Percentiles rank a stretch among this genome's conserved stretches.
Evolutionary conservation across 2,113 vertebrate genomes (phyloP).

Genomic region (Peromyscus maniculatus): DNA sequence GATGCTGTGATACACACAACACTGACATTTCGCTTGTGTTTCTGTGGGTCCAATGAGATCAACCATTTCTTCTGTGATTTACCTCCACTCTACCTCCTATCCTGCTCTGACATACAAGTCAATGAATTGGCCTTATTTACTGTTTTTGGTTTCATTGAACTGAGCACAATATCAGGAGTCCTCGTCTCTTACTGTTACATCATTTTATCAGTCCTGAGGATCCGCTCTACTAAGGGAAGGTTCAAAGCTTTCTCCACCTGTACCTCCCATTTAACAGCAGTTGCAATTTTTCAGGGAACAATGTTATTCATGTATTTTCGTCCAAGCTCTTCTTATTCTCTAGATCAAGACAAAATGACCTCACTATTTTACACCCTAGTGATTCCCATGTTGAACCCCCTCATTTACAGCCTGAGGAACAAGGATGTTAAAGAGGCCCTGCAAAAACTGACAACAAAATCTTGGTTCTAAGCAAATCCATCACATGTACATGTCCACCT

Average conservation of each 20-base stretch:
- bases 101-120: slow-evolving; percentile 52
- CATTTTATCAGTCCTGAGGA: slow-evolving; percentile 59
- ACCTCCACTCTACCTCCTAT: slow-evolving; percentile 41
- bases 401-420: not conserved
- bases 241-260: slow-evolving; percentile 74
- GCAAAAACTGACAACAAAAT: not conserved
- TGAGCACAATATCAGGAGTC: slow-evolving; percentile 54
- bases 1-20: slow-evolving; percentile 35
- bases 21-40: slow-evolving; percentile 29
- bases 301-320: slow-evolving; percentile 11
- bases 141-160: slow-evolving; percentile 21
- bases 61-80: slow-evolving; percentile 80
- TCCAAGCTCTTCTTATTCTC: not conserved
- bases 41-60: slow-evolving; percentile 65
- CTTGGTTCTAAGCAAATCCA: not conserved
- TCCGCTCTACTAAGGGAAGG: slow-evolving; percentile 18
- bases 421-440: not conserved
- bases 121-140: slow-evolving; percentile 47
- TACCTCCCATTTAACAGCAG: not conserved
- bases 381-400: not conserved
- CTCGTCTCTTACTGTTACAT: slow-evolving; percentile 72
- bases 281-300: slow-evolving; percentile 6
- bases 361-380: slow-evolving; percentile 54
- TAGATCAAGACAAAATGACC: slow-evolving; percentile 27
- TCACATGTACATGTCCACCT: not conserved